Percentiles rank a stretch among this genome's conserved stretches.
Evolutionary conservation across 2,888 invertebrate genomes (phyloP).

Genomic region (Xanthorhoe spadicearia): DNA sequence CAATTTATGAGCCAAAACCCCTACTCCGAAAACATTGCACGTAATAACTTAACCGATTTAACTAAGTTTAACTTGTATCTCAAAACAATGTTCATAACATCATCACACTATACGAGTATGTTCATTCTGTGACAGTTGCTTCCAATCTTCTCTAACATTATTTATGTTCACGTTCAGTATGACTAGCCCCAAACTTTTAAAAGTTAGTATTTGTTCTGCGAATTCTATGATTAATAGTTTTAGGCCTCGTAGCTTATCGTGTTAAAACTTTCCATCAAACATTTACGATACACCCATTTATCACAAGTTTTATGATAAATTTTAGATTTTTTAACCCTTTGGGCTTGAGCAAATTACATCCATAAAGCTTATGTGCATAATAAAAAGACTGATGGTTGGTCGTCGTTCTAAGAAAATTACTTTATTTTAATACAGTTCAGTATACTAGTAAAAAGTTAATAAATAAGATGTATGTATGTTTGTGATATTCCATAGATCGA

Average conservation of each 20-base stretch:
- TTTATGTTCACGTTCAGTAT: conserved; percentile 9
- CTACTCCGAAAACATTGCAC: neutral
- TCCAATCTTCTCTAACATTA: conserved; percentile 11
- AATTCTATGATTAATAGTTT: conserved; percentile 28
- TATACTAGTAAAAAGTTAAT: too few species aligned
- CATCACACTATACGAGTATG: neutral
- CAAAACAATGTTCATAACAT: neutral
- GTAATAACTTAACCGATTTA: neutral
- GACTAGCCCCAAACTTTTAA: conserved; percentile 8
- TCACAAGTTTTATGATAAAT: conserved; percentile 24
- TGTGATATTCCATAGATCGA: too few species aligned
- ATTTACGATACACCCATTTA: conserved; percentile 22
- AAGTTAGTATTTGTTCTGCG: conserved; percentile 22
- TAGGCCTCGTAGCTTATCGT: conserved; percentile 25
- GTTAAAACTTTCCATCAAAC: conserved; percentile 25
- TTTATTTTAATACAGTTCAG: too few species aligned
- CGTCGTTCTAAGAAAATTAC: neutral
- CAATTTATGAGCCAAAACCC: too few species aligned
- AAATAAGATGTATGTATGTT: too few species aligned
- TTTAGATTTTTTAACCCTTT: neutral
- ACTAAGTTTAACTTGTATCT: neutral
- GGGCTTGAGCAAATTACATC: neutral
- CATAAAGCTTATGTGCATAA: neutral
- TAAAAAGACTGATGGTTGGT: neutral
- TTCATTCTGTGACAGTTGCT: conserved; percentile 12